Percentiles rank a stretch among this genome's conserved stretches.
Conservation (phyloP, 2,797 vertebrate species). For the Aplochiton taeniatus region DNA sequence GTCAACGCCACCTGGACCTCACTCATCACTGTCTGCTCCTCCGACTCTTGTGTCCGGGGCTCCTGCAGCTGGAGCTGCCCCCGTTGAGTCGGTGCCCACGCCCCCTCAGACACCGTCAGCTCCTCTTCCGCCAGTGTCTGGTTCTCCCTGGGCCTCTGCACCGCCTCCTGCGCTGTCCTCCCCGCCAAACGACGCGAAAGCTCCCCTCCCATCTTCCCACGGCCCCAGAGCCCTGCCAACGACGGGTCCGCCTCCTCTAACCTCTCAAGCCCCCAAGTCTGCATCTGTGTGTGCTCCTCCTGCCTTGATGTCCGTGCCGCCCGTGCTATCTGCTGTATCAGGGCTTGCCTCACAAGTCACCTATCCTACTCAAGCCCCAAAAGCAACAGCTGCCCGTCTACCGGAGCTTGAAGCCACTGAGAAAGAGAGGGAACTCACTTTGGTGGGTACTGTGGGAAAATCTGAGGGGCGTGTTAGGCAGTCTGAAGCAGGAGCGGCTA, state of each 20-base stretch:
- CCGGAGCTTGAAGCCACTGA: conserved; percentile 35
- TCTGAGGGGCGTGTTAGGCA: conserved; percentile 37
- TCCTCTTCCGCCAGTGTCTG: conserved; percentile 38
- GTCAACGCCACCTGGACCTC: conserved; percentile 29
- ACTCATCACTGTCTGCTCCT: conserved; percentile 36
- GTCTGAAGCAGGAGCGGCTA: conserved; percentile 30
- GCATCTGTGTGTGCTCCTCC: conserved; percentile 59
- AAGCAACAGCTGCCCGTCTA: conserved; percentile 33
- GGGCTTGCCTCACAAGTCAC: conserved; percentile 27
- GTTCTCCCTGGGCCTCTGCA: background rate
- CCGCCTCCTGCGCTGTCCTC: conserved; percentile 32
- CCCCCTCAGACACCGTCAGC: conserved; percentile 28
- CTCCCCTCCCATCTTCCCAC: conserved; percentile 33
- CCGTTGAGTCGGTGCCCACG: conserved; percentile 37
- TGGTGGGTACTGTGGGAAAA: conserved; percentile 33
- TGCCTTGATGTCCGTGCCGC: conserved; percentile 61
- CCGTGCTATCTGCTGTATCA: conserved; percentile 31
- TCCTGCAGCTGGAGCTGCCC: conserved; percentile 20
- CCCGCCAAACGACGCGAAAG: conserved; percentile 31
- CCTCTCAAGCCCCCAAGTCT: conserved; percentile 72
- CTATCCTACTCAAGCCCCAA: conserved; percentile 29
- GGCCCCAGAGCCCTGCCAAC: conserved; percentile 57
- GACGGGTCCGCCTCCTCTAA: conserved; percentile 69
- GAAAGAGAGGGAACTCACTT: conserved; percentile 24
- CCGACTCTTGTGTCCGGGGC: conserved; percentile 21